Conservation (phyloP, 2,113 vertebrate genomes). For the Dipodomys spectabilis region DNA sequence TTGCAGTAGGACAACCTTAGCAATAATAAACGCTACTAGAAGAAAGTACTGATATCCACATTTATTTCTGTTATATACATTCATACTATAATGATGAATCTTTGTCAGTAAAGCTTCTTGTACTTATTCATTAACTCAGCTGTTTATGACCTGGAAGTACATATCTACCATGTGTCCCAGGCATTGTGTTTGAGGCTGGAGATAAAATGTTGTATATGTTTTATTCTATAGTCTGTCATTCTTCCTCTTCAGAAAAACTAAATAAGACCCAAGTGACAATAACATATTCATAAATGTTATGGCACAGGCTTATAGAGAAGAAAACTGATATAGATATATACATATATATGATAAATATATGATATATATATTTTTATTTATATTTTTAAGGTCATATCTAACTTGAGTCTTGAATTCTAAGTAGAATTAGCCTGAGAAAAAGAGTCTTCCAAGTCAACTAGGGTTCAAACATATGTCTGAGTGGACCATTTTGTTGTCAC, state of each 20-base stretch:
- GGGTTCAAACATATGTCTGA: not conserved
- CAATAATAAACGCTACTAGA: constrained; percentile 40
- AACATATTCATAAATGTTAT: constrained; percentile 20
- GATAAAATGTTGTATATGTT: not conserved
- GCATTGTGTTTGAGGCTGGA: not conserved
- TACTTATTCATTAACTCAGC: constrained; percentile 8
- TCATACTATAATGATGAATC: not conserved
- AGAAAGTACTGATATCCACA: not conserved
- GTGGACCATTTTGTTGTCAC: not conserved
- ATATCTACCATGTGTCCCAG: not conserved
- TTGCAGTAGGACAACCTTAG: not conserved
- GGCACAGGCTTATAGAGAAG: not conserved
- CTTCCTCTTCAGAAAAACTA: not conserved
- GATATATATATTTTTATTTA: too few species aligned
- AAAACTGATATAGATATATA: not conserved
- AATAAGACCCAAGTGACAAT: not conserved
- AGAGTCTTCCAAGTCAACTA: not conserved
- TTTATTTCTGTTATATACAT: not conserved
- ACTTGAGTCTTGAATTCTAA: not conserved
- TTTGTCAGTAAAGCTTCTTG: not conserved
- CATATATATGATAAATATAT: too few species aligned
- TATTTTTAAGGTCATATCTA: not conserved
- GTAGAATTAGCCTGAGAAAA: not conserved
- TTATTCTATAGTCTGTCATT: not conserved
- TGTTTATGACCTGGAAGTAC: constrained; percentile 16